Base-by-base conservation (phyloP, 1,140 invertebrate species). In the Latrodectus geometricus region DNA sequence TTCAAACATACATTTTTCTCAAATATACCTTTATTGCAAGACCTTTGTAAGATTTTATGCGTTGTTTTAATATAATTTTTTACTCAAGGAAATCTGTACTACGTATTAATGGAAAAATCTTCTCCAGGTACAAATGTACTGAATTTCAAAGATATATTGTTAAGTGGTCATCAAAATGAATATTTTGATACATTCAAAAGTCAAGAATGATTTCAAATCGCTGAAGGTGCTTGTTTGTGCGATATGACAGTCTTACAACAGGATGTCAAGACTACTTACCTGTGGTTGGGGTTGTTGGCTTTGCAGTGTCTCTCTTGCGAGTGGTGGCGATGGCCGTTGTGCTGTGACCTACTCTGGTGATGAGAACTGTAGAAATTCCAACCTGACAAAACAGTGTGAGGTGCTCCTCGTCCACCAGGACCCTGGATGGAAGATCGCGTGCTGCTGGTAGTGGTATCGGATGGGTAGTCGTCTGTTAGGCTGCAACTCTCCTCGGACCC, bases 381-480 rank as follows among this genome's bases (percentile, higher is more conserved):
- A 4, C 80, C 75, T 4, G 77, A 76, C 21, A 78, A 35, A 20
- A 78, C 75, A 5, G 80, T 84, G 50, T 76, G 78, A 14, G 87
- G 87, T 5, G 75, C 80, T 20, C 75, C 75, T 8, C 83, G n/a
- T 11, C 82, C 82, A 2, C 75, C 74, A 21, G 82, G 56, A 2
- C 61, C 56, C 23, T 66, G 80, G 9, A 66, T 21, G 7, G 80
- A 78, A 15, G 66, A 69, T 4, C 82, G 65, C 7, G 73, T 79
- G 20, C 69, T 74, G 48, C 75, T 80, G 12, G 72, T 84, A 5
- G 88, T 88, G 4, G 76, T 84, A 49, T 88, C 88, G 4, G 88
- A 88, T 23, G 88, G 88, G 48, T 88, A 88, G 35, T 86, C 88
- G 70, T 88, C 88, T 48, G 88, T 84, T 15, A 86, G 69, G 23